These are phyloP conservation scores for Acutogordius australiensis DNA, from an alignment of 2,888 invertebrate genomes.

Conservation along the genomic window DNA sequence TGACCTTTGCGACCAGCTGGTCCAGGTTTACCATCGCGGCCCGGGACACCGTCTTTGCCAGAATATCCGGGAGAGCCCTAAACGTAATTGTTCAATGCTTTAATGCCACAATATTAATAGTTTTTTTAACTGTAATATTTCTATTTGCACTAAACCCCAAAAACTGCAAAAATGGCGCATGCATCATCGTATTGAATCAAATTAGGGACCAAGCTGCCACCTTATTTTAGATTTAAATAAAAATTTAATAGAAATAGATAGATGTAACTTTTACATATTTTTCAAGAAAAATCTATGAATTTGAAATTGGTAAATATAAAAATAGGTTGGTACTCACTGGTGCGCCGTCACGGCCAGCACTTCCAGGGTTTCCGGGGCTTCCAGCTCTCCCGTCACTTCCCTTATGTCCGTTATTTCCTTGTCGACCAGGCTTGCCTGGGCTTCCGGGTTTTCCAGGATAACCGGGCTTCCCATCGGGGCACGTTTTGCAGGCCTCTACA, in stretches of 20 bases:
- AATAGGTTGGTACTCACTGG: not conserved
- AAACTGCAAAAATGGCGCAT: too few species aligned
- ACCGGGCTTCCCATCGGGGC: slow-evolving; percentile 1
- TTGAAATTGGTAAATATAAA: too few species aligned
- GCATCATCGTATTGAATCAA: too few species aligned
- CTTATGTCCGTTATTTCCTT: not conserved
- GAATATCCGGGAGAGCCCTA: not conserved
- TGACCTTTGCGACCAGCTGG: not conserved
- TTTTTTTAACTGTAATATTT: too few species aligned
- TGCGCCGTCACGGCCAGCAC: not conserved
- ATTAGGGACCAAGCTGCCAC: too few species aligned
- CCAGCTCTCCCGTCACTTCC: slow-evolving; percentile 8
- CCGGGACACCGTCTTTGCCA: not conserved
- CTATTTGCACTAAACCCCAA: too few species aligned
- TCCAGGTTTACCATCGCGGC: slow-evolving; percentile 3
- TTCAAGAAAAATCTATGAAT: too few species aligned
- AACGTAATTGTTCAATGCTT: too few species aligned
- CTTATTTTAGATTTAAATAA: too few species aligned
- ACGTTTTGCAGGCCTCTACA: slow-evolving; percentile 4
- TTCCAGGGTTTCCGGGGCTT: slow-evolving; percentile 7
- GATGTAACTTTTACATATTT: too few species aligned
- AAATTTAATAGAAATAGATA: too few species aligned
- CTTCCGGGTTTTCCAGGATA: not conserved
- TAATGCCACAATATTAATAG: too few species aligned
- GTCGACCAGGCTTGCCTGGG: not conserved